Percentiles rank a stretch among this genome's conserved stretches.
These are phyloP conservation scores for Centruroides vittatus DNA, from an alignment of 1,140 invertebrate genomes.

Conservation along the genomic window DNA sequence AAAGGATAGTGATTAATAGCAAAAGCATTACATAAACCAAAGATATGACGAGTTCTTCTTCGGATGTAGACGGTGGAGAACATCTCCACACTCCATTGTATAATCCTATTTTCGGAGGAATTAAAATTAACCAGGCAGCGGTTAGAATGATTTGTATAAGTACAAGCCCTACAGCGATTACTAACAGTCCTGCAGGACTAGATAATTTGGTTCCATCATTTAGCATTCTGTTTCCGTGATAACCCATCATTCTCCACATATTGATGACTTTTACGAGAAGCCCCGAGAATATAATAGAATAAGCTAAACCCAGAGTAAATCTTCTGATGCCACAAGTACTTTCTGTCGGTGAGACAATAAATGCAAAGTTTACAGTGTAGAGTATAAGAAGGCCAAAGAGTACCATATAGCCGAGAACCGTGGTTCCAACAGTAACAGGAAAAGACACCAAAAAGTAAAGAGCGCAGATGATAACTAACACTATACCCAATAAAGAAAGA, in stretches of 20 bases:
- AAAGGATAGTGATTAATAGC: conserved; percentile 28
- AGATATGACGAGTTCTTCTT: conserved; percentile 33
- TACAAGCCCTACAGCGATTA: conserved; percentile 28
- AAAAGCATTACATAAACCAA: conserved; percentile 36
- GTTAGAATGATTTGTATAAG: conserved; percentile 32
- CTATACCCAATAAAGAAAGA: conserved; percentile 26
- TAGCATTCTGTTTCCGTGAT: conserved; percentile 24
- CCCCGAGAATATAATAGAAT: conserved; percentile 32
- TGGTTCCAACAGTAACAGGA: conserved; percentile 32
- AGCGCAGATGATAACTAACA: conserved; percentile 28
- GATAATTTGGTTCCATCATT: conserved; percentile 25
- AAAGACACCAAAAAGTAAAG: conserved; percentile 35
- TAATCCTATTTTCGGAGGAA: conserved; percentile 23
- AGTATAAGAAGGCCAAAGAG: conserved; percentile 33
- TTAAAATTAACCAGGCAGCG: conserved; percentile 33
- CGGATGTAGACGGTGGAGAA: conserved; percentile 26
- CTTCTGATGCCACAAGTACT: conserved; percentile 32
- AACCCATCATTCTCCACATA: conserved; percentile 27
- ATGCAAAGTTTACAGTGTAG: conserved; percentile 34
- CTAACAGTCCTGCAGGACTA: conserved; percentile 29
- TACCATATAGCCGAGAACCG: conserved; percentile 35
- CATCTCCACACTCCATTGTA: conserved; percentile 21
- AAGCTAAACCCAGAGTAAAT: conserved; percentile 32
- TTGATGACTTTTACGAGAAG: conserved; percentile 36
- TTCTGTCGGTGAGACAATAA: conserved; percentile 32